These are phyloP conservation scores for Brachirus orientalis DNA, from an alignment of 2,113 vertebrate genomes.

Conservation along the genomic window DNA sequence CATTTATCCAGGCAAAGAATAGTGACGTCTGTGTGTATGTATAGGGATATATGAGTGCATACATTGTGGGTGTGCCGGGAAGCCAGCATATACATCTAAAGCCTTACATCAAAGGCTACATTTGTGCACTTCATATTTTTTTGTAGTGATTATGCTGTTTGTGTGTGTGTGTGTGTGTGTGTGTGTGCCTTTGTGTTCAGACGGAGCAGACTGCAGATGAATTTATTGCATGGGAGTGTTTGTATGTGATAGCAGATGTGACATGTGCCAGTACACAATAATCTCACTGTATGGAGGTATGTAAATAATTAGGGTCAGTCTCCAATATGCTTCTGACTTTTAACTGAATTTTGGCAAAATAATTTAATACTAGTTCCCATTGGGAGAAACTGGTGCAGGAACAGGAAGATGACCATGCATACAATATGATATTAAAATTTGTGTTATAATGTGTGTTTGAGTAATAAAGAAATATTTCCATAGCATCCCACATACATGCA, in stretches of 20 bases:
- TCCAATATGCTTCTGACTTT: constrained; percentile 28
- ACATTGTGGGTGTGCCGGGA: constrained; percentile 37
- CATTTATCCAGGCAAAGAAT: constrained; percentile 74
- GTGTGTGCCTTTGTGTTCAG: constrained; percentile 27
- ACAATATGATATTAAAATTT: too few relatives aligned
- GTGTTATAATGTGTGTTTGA: too few relatives aligned
- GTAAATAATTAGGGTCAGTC: constrained; percentile 52
- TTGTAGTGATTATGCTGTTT: constrained; percentile 43
- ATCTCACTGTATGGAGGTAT: constrained; percentile 68
- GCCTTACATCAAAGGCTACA: constrained; percentile 36
- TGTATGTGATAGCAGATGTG: constrained; percentile 41
- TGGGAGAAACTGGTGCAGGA: neutral
- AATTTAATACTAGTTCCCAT: neutral
- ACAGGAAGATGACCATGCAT: too few relatives aligned
- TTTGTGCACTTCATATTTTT: constrained; percentile 50
- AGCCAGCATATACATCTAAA: constrained; percentile 18
- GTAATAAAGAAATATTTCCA: too few relatives aligned
- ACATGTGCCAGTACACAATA: constrained; percentile 53
- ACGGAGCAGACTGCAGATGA: constrained; percentile 53
- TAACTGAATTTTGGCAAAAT: constrained; percentile 19
- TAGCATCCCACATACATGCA: too few relatives aligned
- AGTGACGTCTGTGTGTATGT: constrained; percentile 50
- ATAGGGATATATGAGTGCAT: constrained; percentile 38
- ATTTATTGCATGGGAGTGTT: constrained; percentile 53
- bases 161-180: constrained; percentile 31